Evolutionary conservation across 2,797 vertebrate species (phyloP).

Genomic region (Dallia pectoralis): DNA sequence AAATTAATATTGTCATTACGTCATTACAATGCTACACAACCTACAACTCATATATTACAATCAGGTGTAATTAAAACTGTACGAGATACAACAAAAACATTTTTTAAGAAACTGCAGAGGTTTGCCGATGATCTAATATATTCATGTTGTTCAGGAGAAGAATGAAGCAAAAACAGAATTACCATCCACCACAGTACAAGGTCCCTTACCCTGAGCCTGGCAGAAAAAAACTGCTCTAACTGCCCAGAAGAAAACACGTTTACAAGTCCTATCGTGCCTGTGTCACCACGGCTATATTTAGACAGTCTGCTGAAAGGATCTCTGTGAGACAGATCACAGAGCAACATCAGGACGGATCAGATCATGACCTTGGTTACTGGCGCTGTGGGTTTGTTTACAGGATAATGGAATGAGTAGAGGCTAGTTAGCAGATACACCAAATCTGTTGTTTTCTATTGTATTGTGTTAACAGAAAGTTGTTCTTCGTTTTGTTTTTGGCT

Average conservation of each 20-base stretch:
- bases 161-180: too few species aligned
- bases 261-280: conserved; percentile 6
- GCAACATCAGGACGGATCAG: conserved; percentile 6
- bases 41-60: neutral
- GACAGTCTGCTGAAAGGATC: neutral
- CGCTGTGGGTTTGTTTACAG: neutral
- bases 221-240: neutral
- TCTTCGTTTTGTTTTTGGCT: neutral
- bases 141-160: neutral
- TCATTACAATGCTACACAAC: neutral
- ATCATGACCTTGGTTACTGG: neutral
- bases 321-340: neutral
- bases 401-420: neutral
- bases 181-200: neutral
- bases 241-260: neutral
- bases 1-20: neutral
- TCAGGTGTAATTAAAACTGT: neutral
- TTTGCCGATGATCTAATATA: neutral
- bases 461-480: neutral
- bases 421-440: neutral
- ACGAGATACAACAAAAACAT: neutral
- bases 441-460: neutral
- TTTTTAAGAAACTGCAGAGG: neutral
- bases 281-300: neutral
- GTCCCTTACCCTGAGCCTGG: neutral